Base-by-base conservation (phyloP, 1,140 invertebrate species). In the Hirudo medicinalis region DNA sequence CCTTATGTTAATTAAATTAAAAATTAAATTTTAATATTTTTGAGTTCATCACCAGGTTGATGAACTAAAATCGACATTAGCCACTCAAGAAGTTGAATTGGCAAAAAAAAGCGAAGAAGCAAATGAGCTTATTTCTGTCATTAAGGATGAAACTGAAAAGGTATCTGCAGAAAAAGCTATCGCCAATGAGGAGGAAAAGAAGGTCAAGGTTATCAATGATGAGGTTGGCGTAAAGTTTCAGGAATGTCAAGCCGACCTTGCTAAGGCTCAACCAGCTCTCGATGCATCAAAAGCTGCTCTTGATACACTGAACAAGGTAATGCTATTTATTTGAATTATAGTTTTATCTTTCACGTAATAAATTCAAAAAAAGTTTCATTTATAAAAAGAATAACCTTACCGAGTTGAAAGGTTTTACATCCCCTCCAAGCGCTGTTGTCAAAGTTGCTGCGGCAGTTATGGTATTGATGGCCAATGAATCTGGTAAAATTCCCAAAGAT, bases 61-160 rank as follows among this genome's bases (percentile, higher is more conserved):
- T 77, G 88, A 91, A 75, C 82, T 97, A 67, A 97, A 97, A 83
- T 87, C 88, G 72, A 94, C 92, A 78, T 83, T 97, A 57, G 94
- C 93, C 0, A 85, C 92, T 49, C 93, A 97, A 83, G 93, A 97
- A 84, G 84, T 95, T 25, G 92, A 94, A 79, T 80, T 97, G 54
- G 89, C 92, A 77, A 89, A 93, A 77, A 96, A 97, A 79, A 96
- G 96, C 80, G 91, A 94, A 73, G 92, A 92, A 27, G 93, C 94
- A n/a, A 93, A 97, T 83, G 87, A 90, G 74, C 83, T 97, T 25
- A 95, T 97, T 77, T 86, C 91, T 80, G 91, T 94, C 78, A 93
- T 97, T 22, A 90, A 91, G 17, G 85, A 91, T 70, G 94, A 97
- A 85, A 96, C 92, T 9, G 90, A 92, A 72, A 94, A 94, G 84